These are phyloP conservation scores for Antrozous pallidus DNA, from an alignment of 2,797 vertebrate genomes.

Conservation along the genomic window DNA sequence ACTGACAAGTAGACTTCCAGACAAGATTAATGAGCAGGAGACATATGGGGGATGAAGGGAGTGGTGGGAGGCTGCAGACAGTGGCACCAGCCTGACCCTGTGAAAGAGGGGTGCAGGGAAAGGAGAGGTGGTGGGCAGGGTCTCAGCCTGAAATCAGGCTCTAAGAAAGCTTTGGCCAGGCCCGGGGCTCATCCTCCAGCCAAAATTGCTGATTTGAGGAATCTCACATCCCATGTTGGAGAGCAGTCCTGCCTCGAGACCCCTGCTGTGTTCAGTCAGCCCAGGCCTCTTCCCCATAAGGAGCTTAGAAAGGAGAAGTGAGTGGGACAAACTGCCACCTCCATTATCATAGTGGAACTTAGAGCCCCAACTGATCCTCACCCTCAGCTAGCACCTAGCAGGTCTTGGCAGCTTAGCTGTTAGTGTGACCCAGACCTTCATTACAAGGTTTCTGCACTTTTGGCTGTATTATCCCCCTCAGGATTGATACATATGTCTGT, in stretches of 20 bases:
- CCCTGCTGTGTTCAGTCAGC: background rate
- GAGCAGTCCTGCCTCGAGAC: rapidly evolving
- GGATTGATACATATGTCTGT: background rate
- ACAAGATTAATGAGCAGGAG: background rate
- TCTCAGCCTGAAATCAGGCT: background rate
- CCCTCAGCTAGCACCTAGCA: background rate
- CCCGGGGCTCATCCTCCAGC: background rate
- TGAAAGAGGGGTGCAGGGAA: background rate
- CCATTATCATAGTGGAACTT: rapidly evolving
- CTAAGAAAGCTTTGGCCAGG: background rate
- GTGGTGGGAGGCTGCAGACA: background rate
- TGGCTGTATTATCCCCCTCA: background rate
- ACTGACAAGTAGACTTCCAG: background rate
- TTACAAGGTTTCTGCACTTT: background rate
- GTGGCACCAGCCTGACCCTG: background rate
- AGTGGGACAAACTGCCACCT: too few species aligned
- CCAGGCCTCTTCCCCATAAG: background rate
- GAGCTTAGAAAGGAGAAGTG: background rate
- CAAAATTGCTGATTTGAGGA: background rate
- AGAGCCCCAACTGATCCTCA: background rate
- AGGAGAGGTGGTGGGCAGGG: background rate
- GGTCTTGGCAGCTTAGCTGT: background rate
- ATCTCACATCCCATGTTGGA: background rate
- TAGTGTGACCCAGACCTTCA: background rate
- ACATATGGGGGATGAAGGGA: rapidly evolving